Evolutionary conservation across 2,888 invertebrate species (phyloP).

Genomic region (Patella pellucida): DNA sequence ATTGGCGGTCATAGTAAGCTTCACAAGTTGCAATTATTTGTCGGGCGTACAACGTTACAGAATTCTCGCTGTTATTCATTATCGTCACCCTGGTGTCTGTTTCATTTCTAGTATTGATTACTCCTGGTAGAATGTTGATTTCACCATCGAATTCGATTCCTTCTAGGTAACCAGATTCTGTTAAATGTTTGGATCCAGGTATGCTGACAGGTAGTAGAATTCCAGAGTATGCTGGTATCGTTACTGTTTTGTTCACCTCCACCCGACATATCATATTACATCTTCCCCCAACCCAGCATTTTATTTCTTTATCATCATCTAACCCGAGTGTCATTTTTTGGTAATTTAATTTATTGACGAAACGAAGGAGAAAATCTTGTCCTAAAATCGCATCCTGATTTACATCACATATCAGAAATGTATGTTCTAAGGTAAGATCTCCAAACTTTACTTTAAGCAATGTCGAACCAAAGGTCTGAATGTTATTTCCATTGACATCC

Average conservation of each 20-base stretch:
- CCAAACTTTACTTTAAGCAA: not conserved
- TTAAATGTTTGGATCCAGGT: not conserved
- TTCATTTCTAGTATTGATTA: not conserved
- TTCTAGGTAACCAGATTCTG: slow-evolving; percentile 13
- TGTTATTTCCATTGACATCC: not conserved
- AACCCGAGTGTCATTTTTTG: not conserved
- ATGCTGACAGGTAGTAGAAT: slow-evolving; percentile 16
- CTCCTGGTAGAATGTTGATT: not conserved
- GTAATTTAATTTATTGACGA: slow-evolving; percentile 11
- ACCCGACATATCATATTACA: slow-evolving; percentile 15
- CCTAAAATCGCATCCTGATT: slow-evolving; percentile 23
- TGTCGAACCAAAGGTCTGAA: not conserved
- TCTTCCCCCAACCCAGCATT: slow-evolving; percentile 11
- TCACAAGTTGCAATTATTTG: not conserved
- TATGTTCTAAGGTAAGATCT: not conserved
- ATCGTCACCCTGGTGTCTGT: not conserved
- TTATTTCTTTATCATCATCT: slow-evolving; percentile 14
- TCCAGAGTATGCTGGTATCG: not conserved
- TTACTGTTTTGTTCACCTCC: slow-evolving; percentile 8
- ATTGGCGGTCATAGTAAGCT: not conserved
- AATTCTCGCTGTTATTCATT: not conserved
- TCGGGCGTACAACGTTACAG: not conserved
- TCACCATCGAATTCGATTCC: not conserved
- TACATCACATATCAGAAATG: slow-evolving; percentile 24
- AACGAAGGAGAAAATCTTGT: slow-evolving; percentile 27